Conservation (phyloP, 1,140 invertebrate genomes). For the Lutraria rhynchaena region DNA sequence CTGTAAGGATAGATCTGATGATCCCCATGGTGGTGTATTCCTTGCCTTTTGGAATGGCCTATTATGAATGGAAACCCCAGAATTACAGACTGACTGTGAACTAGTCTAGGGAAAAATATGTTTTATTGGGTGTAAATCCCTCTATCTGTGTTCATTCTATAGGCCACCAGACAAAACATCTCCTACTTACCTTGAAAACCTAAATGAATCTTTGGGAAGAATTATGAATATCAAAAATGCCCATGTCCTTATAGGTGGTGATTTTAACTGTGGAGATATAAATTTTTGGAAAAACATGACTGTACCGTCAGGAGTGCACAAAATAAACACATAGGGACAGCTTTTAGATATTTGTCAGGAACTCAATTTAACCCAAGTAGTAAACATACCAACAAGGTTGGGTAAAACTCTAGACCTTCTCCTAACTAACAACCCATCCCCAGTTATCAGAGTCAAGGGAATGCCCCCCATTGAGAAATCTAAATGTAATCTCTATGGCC, state of each 20-base stretch:
- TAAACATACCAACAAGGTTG: neutral
- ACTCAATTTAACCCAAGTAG: neutral
- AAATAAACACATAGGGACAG: neutral
- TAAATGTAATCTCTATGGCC: neutral
- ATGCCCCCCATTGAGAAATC: too few species aligned
- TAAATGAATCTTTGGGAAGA: neutral
- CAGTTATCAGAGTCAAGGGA: neutral
- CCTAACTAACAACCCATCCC: neutral
- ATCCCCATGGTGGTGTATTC: constrained; percentile 43
- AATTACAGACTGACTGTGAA: constrained; percentile 28
- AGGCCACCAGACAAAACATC: neutral
- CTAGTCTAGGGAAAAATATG: neutral
- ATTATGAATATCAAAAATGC: constrained; percentile 6
- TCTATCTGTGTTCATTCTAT: constrained; percentile 5
- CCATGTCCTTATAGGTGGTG: neutral
- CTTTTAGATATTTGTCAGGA: neutral
- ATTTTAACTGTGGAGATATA: constrained; percentile 21
- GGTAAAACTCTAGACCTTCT: constrained; percentile 10
- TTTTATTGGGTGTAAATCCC: neutral
- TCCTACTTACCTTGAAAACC: neutral
- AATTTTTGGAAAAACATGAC: neutral
- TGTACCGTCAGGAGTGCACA: neutral
- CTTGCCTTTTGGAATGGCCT: constrained; percentile 21
- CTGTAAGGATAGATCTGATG: constrained; percentile 50
- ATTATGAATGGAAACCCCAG: constrained; percentile 7